Conservation (phyloP, 2,888 invertebrate species). For the Pristionchus maxplancki region DNA sequence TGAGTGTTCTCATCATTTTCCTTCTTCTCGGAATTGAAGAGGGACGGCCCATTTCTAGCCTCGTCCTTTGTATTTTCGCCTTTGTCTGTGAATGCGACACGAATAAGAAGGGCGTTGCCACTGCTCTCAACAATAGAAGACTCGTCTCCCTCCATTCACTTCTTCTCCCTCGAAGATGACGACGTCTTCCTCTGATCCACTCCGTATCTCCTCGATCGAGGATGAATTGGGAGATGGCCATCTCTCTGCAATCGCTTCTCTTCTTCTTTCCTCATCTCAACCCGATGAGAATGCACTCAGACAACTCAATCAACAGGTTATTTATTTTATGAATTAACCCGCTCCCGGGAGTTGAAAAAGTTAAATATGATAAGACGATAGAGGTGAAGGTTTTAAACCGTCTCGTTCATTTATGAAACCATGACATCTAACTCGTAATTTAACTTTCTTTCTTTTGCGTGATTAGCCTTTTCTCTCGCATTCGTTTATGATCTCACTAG, state of each 20-base stretch:
- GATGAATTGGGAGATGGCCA: constrained; percentile 42
- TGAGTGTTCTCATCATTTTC: not conserved
- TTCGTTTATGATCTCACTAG: no score
- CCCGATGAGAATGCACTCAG: not conserved
- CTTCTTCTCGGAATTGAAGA: not conserved
- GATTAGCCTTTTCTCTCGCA: no score
- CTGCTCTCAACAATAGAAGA: not conserved
- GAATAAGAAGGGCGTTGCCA: not conserved
- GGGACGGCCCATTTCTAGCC: not conserved
- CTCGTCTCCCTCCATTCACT: not conserved
- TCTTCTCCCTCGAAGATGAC: not conserved
- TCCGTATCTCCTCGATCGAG: constrained; percentile 18
- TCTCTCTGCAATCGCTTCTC: constrained; percentile 1
- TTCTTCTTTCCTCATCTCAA: not conserved
- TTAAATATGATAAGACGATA: no score
- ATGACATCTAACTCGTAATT: no score
- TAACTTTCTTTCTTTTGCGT: no score
- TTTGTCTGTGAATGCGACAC: not conserved
- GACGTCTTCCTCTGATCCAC: not conserved
- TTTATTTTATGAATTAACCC: no score
- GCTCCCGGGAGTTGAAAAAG: no score
- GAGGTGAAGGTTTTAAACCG: no score
- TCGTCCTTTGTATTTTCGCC: constrained; percentile 23
- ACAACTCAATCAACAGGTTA: constrained; percentile 47
- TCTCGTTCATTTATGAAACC: no score